Percentiles rank a stretch among this genome's conserved stretches.
Conservation (phyloP, 1,140 invertebrate species). For the Bombus vancouverensis region DNA sequence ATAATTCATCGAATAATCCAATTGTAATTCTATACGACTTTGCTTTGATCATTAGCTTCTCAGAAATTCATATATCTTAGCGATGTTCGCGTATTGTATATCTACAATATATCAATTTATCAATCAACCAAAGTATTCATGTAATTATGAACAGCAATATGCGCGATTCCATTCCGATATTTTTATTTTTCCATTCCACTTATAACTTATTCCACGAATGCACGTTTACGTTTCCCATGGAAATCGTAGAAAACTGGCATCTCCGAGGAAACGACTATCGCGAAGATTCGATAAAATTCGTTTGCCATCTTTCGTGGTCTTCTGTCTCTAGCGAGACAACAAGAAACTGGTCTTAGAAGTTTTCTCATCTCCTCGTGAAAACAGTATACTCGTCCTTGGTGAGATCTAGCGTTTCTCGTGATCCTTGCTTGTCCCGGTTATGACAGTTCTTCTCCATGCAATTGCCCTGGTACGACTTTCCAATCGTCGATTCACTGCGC, state of each 20-base stretch:
- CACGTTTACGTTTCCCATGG: not conserved
- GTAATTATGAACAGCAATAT: too few species aligned
- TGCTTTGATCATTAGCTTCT: too few species aligned
- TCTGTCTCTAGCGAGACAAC: not conserved
- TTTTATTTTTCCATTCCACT: not conserved
- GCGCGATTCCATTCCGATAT: not conserved
- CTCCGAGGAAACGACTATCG: not conserved
- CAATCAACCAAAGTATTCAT: too few species aligned
- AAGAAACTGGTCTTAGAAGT: slow-evolving; percentile 16
- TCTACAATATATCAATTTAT: too few species aligned
- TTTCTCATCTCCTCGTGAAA: slow-evolving; percentile 36
- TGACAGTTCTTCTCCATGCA: not conserved
- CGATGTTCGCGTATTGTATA: too few species aligned
- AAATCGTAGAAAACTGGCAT: not conserved
- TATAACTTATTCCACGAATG: not conserved
- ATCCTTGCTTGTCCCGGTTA: not conserved
- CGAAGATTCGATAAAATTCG: slow-evolving; percentile 26
- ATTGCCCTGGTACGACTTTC: not conserved
- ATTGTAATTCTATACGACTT: too few species aligned
- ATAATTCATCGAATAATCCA: too few species aligned
- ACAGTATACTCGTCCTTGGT: not conserved
- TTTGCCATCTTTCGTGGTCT: not conserved
- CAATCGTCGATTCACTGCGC: not conserved
- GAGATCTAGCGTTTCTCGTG: too few species aligned
- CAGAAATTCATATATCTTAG: too few species aligned